Base-by-base conservation (phyloP, 2,113 vertebrate genomes). In the Hylia prasina region DNA sequence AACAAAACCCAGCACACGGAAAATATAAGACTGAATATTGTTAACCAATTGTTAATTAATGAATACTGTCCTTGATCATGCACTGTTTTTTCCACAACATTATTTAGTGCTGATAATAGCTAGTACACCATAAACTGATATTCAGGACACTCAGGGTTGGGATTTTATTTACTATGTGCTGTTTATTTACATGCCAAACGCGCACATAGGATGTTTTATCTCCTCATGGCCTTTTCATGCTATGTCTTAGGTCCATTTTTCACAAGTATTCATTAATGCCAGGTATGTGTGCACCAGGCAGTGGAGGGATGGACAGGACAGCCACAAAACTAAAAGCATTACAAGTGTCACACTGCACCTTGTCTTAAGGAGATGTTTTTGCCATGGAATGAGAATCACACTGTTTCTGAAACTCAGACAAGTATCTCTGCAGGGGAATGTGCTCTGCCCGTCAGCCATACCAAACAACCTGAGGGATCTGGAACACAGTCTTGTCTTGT, bases 111-210 rank as follows among this genome's bases (percentile, higher is more conserved):
- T 2, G 1, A 25, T 51, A 87, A 75, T 13, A 54, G 12, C 56
- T 17, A 57, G 4, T 40, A 35, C 13, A 33, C 25, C 42, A 45
- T 18, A 48, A 88, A 69, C 2, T 35, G 4, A 31, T 61, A 81
- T 58, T 87, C 28, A 56, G 12, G 48, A 27, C 22, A 28, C 3
- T 60, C 28, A 40, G 20, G 0, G 0, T 2, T 64, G 47, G 33
- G 35, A n/a, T 35, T 68, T 76, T 37, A 47, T 82, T 85, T 82
- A 54, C 42, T 25, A 6, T 15, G 25, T 31, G 24, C 15, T 23
- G 0, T 78, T 83, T 77, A 81, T 60, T 60, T 60, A 37, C n/a
- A 85, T 81, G 40, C 25, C 21, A 23, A 50, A 45, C 21, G 30
- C 20, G 19, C 56, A 56, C 28, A 35, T 3, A 15, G 10, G 31